phyloP scores from a whole-genome alignment of 2,797 vertebrate genomes.

The Pangasius krempfi region DNA sequence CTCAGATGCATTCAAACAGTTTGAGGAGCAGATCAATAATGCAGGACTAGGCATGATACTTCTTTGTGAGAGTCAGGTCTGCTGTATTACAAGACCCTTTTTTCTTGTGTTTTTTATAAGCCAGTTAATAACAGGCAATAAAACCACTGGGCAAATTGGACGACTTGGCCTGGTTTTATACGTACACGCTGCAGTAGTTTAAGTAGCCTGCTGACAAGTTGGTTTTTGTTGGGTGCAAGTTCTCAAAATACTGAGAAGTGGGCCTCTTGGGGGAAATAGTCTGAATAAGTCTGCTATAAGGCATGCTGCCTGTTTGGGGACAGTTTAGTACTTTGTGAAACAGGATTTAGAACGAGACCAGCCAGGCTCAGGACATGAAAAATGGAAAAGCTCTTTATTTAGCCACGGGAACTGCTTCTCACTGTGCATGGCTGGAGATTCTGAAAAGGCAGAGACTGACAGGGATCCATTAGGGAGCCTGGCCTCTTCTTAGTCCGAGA shows the following conservation, averaged over 20 bases:
- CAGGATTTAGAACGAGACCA: constrained; percentile 42
- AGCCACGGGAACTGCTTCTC: constrained; percentile 52
- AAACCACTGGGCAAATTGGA: neutral
- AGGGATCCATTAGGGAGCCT: constrained; percentile 58
- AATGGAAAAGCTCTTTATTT: constrained; percentile 60
- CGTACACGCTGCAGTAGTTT: constrained; percentile 4
- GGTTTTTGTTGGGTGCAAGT: neutral
- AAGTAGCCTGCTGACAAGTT: constrained; percentile 5
- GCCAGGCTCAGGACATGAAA: constrained; percentile 51
- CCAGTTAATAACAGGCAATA: constrained; percentile 21
- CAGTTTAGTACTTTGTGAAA: constrained; percentile 50
- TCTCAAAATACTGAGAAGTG: neutral
- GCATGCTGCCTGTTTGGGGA: constrained; percentile 24
- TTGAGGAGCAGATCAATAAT: constrained; percentile 2
- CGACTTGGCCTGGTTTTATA: constrained; percentile 9
- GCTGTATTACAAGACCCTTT: neutral
- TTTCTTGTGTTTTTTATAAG: constrained; percentile 16
- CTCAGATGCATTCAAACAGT: neutral
- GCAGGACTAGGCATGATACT: neutral
- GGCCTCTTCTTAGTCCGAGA: constrained; percentile 47
- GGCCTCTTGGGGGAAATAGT: neutral
- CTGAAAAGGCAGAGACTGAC: constrained; percentile 59
- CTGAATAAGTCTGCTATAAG: constrained; percentile 17
- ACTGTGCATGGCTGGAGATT: constrained; percentile 58
- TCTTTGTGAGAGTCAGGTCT: neutral